A percentile compares a stretch with the other conserved stretches of the same genome.
Evolutionary conservation across 1,140 invertebrate species (phyloP).

Genomic region (Bombus superbus): DNA sequence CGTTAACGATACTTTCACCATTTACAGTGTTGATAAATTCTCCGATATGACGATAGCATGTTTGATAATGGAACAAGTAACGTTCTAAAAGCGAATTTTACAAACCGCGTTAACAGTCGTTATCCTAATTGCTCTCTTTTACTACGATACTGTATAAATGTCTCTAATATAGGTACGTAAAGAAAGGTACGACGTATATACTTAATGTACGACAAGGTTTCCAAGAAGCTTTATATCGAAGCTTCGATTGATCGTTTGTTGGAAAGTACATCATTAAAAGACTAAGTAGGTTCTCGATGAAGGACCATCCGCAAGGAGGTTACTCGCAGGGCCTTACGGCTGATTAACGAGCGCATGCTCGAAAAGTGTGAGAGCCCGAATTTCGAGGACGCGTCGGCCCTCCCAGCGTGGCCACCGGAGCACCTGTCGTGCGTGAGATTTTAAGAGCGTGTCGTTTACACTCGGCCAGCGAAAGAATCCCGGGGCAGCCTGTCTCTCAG

Average conservation of each 20-base stretch:
- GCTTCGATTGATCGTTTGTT: background rate
- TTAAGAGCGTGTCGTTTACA: conserved; percentile 32
- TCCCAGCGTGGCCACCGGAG: conserved; percentile 40
- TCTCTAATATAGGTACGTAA: background rate
- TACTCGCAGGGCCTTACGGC: conserved; percentile 33
- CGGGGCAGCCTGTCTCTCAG: background rate
- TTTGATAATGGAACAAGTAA: background rate
- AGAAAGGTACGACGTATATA: background rate
- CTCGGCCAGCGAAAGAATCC: conserved; percentile 6
- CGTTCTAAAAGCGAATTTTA: background rate
- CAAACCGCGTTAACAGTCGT: too few species aligned
- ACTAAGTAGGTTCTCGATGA: conserved; percentile 22
- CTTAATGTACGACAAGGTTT: background rate
- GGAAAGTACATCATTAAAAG: background rate
- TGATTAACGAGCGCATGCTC: conserved; percentile 59
- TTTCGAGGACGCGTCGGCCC: conserved; percentile 47
- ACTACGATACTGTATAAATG: background rate
- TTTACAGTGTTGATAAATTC: too few species aligned
- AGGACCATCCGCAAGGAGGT: conserved; percentile 34
- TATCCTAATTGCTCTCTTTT: background rate
- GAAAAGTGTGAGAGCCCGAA: conserved; percentile 57
- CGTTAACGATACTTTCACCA: background rate
- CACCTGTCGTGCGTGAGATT: conserved; percentile 46
- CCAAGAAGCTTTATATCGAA: background rate
- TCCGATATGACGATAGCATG: too few species aligned